These are phyloP conservation scores for Nycticorax nycticorax DNA, from an alignment of 2,113 vertebrate genomes.

Conservation along the genomic window DNA sequence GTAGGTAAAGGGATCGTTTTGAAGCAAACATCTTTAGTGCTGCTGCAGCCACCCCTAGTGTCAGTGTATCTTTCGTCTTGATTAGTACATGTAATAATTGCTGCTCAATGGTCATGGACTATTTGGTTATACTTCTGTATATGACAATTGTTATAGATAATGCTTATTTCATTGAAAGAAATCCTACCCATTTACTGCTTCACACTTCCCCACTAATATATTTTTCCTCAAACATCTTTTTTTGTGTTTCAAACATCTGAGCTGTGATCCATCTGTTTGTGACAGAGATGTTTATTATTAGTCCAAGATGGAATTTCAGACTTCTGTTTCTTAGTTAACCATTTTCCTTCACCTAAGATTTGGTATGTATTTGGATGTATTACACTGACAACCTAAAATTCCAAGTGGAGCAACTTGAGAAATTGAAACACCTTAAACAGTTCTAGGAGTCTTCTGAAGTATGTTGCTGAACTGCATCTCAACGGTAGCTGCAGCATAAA, in stretches of 20 bases:
- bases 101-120: background rate
- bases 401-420: background rate
- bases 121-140: background rate
- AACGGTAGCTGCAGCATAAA: accelerated
- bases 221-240: background rate
- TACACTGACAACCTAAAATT: background rate
- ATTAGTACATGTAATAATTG: background rate
- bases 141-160: background rate
- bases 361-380: background rate
- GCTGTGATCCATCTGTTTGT: background rate
- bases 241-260: background rate
- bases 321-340: slow-evolving; percentile 30
- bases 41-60: background rate
- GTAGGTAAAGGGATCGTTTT: background rate
- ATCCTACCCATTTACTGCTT: background rate
- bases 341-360: background rate
- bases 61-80: background rate
- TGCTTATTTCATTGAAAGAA: background rate
- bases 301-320: background rate
- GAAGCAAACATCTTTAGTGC: background rate
- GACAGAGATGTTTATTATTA: slow-evolving; percentile 35
- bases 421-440: background rate
- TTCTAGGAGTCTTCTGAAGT: background rate
- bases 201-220: background rate
- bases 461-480: background rate